Conservation (phyloP, 2,113 vertebrate genomes). For the Hippocampus abdominalis region DNA sequence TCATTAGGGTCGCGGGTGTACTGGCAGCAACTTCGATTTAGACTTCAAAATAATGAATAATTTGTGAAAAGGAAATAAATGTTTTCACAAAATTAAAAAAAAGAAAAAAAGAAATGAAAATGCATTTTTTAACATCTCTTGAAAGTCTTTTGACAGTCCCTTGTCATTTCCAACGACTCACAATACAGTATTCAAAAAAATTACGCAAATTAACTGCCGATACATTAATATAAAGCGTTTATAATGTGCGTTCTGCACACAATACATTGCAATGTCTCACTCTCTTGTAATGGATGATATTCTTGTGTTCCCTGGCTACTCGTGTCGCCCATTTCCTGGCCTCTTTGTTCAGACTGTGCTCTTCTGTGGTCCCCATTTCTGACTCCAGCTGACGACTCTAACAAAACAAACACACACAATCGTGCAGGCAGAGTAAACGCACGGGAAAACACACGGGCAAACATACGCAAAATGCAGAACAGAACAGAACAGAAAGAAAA, state of each 20-base stretch:
- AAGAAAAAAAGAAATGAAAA: too few species aligned
- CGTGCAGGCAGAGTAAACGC: slow-evolving; percentile 16
- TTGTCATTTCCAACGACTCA: neutral
- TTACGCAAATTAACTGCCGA: neutral
- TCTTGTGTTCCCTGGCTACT: slow-evolving; percentile 93
- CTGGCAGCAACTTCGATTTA: too few species aligned
- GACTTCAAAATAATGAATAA: too few species aligned
- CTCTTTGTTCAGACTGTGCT: slow-evolving; percentile 98
- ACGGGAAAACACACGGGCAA: slow-evolving; percentile 2
- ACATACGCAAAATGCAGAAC: slow-evolving; percentile 19
- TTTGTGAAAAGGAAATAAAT: too few species aligned
- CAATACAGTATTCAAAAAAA: neutral
- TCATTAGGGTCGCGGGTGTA: too few species aligned
- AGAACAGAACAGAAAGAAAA: neutral
- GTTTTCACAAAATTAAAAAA: too few species aligned
- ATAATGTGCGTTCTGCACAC: neutral
- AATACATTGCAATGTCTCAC: slow-evolving; percentile 62
- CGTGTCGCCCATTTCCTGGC: slow-evolving; percentile 96
- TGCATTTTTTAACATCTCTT: too few species aligned
- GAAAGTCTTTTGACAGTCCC: too few species aligned
- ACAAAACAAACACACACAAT: slow-evolving; percentile 16
- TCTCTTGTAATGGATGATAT: slow-evolving; percentile 87
- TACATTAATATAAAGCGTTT: neutral
- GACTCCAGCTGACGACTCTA: slow-evolving; percentile 95
- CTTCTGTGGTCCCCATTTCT: slow-evolving; percentile 90